Base-by-base conservation (phyloP, 2,113 vertebrate species). In the Corvus cornix region DNA sequence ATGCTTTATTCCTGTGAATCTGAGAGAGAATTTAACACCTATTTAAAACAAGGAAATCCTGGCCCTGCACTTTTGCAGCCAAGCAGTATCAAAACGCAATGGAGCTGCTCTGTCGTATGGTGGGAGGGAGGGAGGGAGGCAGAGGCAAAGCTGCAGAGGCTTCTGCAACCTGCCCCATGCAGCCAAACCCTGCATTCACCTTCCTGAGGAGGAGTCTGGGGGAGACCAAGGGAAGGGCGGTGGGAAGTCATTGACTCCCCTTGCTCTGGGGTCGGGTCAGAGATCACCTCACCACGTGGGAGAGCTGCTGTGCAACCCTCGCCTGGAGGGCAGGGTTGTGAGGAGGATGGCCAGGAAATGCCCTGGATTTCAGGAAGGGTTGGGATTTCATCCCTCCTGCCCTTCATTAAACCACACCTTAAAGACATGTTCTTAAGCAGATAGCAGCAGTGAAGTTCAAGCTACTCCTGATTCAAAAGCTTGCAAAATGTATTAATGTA, bases 11-110 rank as follows among this genome's bases (percentile, higher is more conserved):
- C 91, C 62, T 30, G 76, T 73, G 85, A 77, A 85, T 94, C 87
- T 55, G 63, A 95, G 96, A 78, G 82, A 93, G 89, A 97, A 96
- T 95, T 84, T 95, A 90, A 79, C 93, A 76, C 87, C 91, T 96
- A 83, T 88, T 92, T 80, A 94, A 95, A 84, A 82, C n/a, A 69
- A 89, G 86, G 83, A 90, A 94, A 94, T 69, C 62, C 86, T 30
- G 48, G 85, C 58, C 62, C 90, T 77, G 79, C 73, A 58, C 58
- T 84, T 92, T 31, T 58, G 85, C 91, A 81, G 92, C 85, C 83
- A 81, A 90, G 68, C 13, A 21, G 37, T 33, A 72, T 62, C 66
- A 78, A 69, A 84, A 87, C 58, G 85, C 93, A 90, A 9, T 0
- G 11, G 76, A 60, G 60, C 37, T 84, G 46, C 73, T 48, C 30